Evolutionary conservation across 2,797 vertebrate genomes (phyloP).

Genomic region (Trichosurus vulpecula): DNA sequence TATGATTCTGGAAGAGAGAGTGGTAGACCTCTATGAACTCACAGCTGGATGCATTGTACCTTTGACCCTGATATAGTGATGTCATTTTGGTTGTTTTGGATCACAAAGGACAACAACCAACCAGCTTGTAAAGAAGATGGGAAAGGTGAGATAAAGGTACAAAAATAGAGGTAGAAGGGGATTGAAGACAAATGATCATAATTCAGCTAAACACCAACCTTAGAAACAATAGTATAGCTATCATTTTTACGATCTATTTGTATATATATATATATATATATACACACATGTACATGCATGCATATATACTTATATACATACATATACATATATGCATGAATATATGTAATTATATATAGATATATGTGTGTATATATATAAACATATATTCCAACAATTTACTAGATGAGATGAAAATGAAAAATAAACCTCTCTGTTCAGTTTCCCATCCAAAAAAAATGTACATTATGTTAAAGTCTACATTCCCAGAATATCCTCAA

Average conservation of each 20-base stretch:
- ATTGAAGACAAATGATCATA: neutral
- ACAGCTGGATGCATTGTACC: neutral
- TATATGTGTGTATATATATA: no score
- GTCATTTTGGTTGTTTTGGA: neutral
- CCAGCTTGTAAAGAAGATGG: neutral
- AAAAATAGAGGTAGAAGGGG: neutral
- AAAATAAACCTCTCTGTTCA: neutral
- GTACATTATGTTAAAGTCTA: neutral
- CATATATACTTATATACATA: no score
- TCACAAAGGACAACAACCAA: neutral
- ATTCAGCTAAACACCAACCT: neutral
- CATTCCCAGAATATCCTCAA: slow-evolving; percentile 8
- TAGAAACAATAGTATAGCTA: neutral
- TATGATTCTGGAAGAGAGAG: neutral
- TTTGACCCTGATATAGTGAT: neutral
- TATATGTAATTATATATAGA: no score
- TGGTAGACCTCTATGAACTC: no score
- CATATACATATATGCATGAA: no score
- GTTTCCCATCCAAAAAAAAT: slow-evolving; percentile 21
- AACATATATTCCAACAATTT: neutral
- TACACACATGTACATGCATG: no score
- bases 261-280: no score
- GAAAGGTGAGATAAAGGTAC: neutral
- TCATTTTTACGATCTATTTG: neutral
- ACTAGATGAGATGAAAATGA: neutral